Evolutionary conservation across 1,140 invertebrate genomes (phyloP).

Genomic region (Oncopeltus fasciatus): DNA sequence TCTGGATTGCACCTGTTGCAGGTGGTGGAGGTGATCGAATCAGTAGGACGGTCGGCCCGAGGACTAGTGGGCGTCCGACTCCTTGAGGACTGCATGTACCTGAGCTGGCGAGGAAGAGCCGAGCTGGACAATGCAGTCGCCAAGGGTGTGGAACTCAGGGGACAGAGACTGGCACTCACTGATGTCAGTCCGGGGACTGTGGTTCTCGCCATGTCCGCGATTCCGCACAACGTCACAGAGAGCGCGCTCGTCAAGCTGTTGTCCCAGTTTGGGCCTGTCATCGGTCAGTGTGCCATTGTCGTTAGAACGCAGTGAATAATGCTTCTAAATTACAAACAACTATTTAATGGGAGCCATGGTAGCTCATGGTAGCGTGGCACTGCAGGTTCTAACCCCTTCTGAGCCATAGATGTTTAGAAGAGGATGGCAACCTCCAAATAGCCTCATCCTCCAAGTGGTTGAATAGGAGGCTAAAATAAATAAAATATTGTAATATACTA

Average conservation of each 20-base stretch:
- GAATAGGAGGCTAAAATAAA: no score
- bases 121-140: not conserved
- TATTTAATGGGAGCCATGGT: no score
- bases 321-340: no score
- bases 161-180: not conserved
- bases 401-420: no score
- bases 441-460: no score
- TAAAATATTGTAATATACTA: no score
- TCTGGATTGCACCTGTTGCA: not conserved
- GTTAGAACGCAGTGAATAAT: no score
- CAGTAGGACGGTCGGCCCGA: not conserved
- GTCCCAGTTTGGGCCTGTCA: conserved; percentile 14
- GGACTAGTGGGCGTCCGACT: conserved; percentile 13
- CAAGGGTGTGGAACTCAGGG: not conserved
- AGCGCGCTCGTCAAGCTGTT: conserved; percentile 3
- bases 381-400: no score
- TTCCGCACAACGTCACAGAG: conserved; percentile 13
- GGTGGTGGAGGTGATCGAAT: conserved; percentile 15
- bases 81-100: conserved; percentile 2
- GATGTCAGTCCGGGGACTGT: conserved; percentile 17
- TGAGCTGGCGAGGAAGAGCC: not conserved
- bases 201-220: conserved; percentile 14
- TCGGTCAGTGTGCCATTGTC: no score
- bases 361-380: no score
- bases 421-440: no score